Base-by-base conservation (phyloP, 2,797 vertebrate species). In the Megaceryle alcyon region DNA sequence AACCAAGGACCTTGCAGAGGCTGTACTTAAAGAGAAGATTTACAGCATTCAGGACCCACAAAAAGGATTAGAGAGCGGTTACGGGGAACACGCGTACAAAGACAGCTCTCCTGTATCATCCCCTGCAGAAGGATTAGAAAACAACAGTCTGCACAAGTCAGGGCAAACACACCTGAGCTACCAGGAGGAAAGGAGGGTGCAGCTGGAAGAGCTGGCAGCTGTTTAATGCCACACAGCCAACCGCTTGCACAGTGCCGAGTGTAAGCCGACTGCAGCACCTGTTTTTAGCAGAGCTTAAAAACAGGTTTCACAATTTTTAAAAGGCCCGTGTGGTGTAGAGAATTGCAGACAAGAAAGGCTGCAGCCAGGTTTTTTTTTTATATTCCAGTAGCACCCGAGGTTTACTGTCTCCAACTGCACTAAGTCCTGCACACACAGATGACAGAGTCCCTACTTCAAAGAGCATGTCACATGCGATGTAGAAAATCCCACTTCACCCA, bases 21-120 rank as follows among this genome's bases (percentile, higher is more conserved):
- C 84, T 94, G 59, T 79, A 35, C 60, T 88, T 85, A 75, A 85
- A 68, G 70, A 73, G 88, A 64, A 92, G 84, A 97, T 97, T 94
- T 96, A 56, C 82, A 63, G 57, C 6, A 33, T 39, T 93, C 59
- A 11, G 61, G 69, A 89, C 51, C 66, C 82, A 91, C 78, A 86
- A 72, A 79, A 94, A 92, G 90, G 92, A 94, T 94, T 96, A 96
- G 48, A 86, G 88, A 66, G 93, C 87, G 88, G 94, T 95, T 92
- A 87, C 61, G 57, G 86, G 83, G 86, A 93, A 92, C 69, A 66
- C 3, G 23, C 7, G 0, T 73, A 60, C 73, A 29, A 37, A 61
- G 86, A 65, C 69, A 78, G 61, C 78, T 77, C 81, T 75, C 72
- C 83, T 59, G 25, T 70, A 83, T 88, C 93, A 80, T 65, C 51